Base-by-base conservation (phyloP, 2,888 invertebrate species). In the Caenorhabditis macrosperma region DNA sequence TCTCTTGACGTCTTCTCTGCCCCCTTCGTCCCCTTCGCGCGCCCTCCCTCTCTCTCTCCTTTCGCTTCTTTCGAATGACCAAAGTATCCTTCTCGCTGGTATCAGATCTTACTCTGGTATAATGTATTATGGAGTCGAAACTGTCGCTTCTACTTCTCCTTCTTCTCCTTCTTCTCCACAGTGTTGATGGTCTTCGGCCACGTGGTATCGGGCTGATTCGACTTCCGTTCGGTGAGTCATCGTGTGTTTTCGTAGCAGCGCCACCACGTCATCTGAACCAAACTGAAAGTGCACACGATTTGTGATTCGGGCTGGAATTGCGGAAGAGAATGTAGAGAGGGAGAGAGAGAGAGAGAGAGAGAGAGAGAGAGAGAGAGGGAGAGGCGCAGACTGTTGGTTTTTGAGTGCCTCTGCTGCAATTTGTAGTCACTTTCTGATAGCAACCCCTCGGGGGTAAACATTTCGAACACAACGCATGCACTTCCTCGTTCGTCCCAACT, bases 151-250 rank as follows among this genome's bases (percentile, higher is more conserved):
- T 22, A 52, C 15, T 2, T 5, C 55, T 55, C 41, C n/a, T 71
- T 30, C 50, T 52, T 4, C 17, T 24, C 17, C 30, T 44, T 35
- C 1, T 35, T 24, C 22, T 33, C 9, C 35, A 9, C 24, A 22
- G 15, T 33, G 46, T 64, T n/a, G 30, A 55, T 17, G 17, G 63
- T n/a, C 38, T 79, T 30, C 79, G 83, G 7, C 82, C 85, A 26
- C 82, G 85, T 71, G 85, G 85, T 22, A 83, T 85, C 46, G 85
- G 85, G 12, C 55, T 85, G 22, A 85, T 85, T 74, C 79, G 83
- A 60, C 61, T 85, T 26, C 85, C 85, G 15, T 85, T 85, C 26
- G 85, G 84, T 72, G 22, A 54, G 78, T 72, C 15, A 26, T 30
- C 17, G 15, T 48, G 48, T 48, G 48, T 22, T 30, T 6, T 44